A percentile compares a stretch with the other conserved stretches of the same genome.
Conservation (phyloP, 2,797 vertebrate species). For the Heterohyrax brucei region DNA sequence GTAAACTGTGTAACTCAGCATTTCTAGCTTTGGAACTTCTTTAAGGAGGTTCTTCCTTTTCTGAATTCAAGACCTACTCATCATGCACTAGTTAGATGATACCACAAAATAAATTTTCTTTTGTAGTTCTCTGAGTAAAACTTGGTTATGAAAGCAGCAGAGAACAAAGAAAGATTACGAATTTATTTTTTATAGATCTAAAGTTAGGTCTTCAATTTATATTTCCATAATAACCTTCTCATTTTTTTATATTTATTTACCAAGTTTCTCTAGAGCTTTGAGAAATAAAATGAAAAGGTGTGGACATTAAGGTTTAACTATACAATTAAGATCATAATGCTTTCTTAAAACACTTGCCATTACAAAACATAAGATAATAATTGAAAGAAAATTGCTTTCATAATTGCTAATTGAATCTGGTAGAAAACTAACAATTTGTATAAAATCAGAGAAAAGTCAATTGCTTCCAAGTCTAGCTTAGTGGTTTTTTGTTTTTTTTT, state of each 20-base stretch:
- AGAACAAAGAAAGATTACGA: background rate
- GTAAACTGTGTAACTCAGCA: background rate
- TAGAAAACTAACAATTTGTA: slow-evolving; percentile 21
- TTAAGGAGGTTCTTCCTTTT: background rate
- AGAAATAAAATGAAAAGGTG: slow-evolving; percentile 59
- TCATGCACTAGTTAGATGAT: background rate
- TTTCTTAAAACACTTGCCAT: slow-evolving; percentile 48
- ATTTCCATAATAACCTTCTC: slow-evolving; percentile 28
- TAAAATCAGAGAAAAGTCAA: background rate
- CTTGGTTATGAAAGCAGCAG: slow-evolving; percentile 30
- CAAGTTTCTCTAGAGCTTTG: slow-evolving; percentile 3
- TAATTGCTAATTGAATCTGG: slow-evolving; percentile 53
- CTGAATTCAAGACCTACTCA: slow-evolving; percentile 43
- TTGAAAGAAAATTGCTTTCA: slow-evolving; percentile 71
- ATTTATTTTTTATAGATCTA: slow-evolving; percentile 60
- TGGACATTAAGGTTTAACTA: slow-evolving; percentile 48
- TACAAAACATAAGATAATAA: background rate
- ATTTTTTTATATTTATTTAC: slow-evolving; percentile 33
- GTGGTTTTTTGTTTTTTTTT: background rate
- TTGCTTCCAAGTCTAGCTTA: background rate
- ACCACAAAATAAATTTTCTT: slow-evolving; percentile 25
- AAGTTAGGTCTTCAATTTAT: slow-evolving; percentile 37
- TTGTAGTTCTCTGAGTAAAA: slow-evolving; percentile 8
- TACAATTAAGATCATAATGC: slow-evolving; percentile 52
- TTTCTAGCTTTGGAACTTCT: slow-evolving; percentile 50